phyloP scores from a whole-genome alignment of 1,140 invertebrate species.

The Diabrotica undecimpunctata region DNA sequence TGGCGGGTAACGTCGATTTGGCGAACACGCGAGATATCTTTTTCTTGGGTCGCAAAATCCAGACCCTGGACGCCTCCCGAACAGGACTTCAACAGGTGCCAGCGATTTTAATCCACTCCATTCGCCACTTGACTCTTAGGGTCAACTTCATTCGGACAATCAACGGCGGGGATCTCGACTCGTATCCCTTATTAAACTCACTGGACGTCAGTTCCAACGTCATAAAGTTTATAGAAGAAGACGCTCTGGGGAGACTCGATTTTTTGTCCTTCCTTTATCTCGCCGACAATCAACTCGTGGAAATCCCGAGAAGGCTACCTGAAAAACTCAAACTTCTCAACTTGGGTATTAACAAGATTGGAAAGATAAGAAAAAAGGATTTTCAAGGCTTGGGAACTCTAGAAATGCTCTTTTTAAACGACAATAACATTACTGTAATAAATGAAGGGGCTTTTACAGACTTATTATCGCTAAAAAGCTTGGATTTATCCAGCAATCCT shows the following conservation, averaged over 20 bases:
- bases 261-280: constrained; percentile 75
- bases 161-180: constrained; percentile 81
- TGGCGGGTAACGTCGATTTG: constrained; percentile 67
- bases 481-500: constrained; percentile 77
- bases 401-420: constrained; percentile 64
- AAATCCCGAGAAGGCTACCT: constrained; percentile 65
- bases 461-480: constrained; percentile 59
- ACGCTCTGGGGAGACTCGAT: constrained; percentile 78
- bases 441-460: constrained; percentile 65
- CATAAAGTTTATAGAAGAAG: constrained; percentile 75
- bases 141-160: constrained; percentile 65
- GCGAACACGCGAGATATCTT: constrained; percentile 58
- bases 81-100: constrained; percentile 77
- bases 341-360: constrained; percentile 61
- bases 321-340: constrained; percentile 59
- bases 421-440: constrained; percentile 64
- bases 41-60: constrained; percentile 63
- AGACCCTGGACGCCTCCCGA: constrained; percentile 77
- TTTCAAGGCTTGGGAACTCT: constrained; percentile 68
- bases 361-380: constrained; percentile 59
- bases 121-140: constrained; percentile 72
- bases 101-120: constrained; percentile 76
- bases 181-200: constrained; percentile 77
- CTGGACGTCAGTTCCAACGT: constrained; percentile 79
- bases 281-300: constrained; percentile 67